Conservation (phyloP, 2,113 vertebrate species). For the Nothocercus nigrocapillus region DNA sequence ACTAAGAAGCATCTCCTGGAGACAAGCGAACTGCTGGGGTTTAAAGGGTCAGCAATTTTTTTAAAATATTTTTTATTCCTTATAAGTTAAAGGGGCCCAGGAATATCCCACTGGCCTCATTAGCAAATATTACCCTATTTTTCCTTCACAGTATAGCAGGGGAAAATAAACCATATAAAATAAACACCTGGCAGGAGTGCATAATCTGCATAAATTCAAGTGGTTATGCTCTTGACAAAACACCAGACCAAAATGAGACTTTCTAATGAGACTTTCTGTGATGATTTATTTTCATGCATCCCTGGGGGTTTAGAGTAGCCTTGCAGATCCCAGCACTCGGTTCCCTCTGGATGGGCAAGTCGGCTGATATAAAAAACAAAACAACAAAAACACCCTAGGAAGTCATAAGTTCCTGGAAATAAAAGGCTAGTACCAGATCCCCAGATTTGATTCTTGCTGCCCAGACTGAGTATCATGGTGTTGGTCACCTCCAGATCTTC, state of each 20-base stretch:
- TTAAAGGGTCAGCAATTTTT: constrained; percentile 70
- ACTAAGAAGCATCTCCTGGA: constrained; percentile 28
- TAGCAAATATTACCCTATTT: constrained; percentile 66
- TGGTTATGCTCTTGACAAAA: constrained; percentile 32
- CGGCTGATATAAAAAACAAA: too few relatives aligned
- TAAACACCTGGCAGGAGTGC: constrained; percentile 67
- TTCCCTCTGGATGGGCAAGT: fast-evolving
- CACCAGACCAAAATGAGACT: neutral
- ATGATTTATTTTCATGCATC: neutral
- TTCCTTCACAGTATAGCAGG: constrained; percentile 18
- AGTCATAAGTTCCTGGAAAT: neutral
- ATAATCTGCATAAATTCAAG: constrained; percentile 61
- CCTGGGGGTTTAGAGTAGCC: neutral
- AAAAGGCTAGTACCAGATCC: fast-evolving
- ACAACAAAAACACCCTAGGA: too few relatives aligned
- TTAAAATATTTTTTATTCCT: constrained; percentile 12
- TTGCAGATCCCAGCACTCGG: fast-evolving
- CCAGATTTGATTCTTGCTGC: neutral
- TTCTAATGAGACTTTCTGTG: fast-evolving
- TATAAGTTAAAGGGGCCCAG: constrained; percentile 29
- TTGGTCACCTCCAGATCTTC: neutral
- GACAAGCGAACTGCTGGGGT: constrained; percentile 49
- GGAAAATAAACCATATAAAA: constrained; percentile 38
- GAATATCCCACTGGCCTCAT: constrained; percentile 65
- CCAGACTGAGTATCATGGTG: fast-evolving